Evolutionary conservation across 2,113 vertebrate species (phyloP), one percentile per base, ranked within the genome.

Genomic region (Ptilorrhoa leucosticta): DNA sequence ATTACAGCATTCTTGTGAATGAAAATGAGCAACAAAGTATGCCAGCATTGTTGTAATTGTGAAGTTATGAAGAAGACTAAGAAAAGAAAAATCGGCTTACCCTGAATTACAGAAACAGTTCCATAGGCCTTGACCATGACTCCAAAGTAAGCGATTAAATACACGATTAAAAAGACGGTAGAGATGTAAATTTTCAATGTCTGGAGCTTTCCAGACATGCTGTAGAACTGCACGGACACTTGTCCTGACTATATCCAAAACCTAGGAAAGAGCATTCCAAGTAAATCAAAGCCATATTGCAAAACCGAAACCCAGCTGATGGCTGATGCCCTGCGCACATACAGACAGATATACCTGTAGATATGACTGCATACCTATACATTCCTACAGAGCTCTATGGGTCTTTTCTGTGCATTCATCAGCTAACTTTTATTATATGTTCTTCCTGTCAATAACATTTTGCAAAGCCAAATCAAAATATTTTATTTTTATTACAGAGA

Each of bases 241-340:
- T 83, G 98, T 98, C 95, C 98, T 99, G n/a, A 99, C 99, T 64
- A 99, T 99, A 92, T 99, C 99, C 98, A 99, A 98, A 97, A 99
- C 98, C 99, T 99, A 93, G 58, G 33, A 61, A 81, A 89, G 37
- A 87, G 75, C 68, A 96, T 85, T 77, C 54, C 66, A 75, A 81
- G 44, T 78, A 64, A 96, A 83, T 19, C 26, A 96, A 83, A 90
- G 40, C 45, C 61, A 93, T 64, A 89, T 44, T 82, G 71, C 44
- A 94, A 83, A 90, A 47, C 66, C 7, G 2, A 60, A 87, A 81
- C 3, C 23, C 57, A 89, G 19, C 76, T 78, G 84, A 68, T 86
- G 28, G 2, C 60, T 64, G 61, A 83, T 88, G 92, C 80, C 87
- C 79, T 76, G 89, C 86, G 53, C 27, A 33, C 63, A 26, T 6